Evolutionary conservation across 92 coral and sea anemone species (phyloP).

Genomic region (Porites rus): DNA sequence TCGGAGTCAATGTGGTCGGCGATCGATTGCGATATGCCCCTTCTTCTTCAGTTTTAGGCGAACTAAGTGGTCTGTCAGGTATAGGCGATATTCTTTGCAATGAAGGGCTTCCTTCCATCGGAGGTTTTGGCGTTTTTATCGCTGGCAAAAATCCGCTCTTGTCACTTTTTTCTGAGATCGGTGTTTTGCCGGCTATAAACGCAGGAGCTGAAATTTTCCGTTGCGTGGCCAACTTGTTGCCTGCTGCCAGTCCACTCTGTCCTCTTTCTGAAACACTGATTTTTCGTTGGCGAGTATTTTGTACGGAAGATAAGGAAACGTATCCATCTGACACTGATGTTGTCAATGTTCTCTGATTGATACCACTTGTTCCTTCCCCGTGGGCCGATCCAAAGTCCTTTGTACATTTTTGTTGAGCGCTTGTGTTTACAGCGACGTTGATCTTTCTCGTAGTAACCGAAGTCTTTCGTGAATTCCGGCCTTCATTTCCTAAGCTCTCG

Average conservation of each 20-base stretch:
- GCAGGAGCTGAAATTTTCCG: conserved; percentile 28
- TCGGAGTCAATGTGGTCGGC: not conserved
- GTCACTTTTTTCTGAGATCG: conserved; percentile 5
- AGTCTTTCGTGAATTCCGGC: conserved; percentile 6
- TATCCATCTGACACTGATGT: not conserved
- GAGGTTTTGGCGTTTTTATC: conserved; percentile 20
- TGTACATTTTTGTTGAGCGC: not conserved
- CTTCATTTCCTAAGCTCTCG: conserved; percentile 37
- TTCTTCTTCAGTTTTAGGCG: not conserved
- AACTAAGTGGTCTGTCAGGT: conserved; percentile 14
- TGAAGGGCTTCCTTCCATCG: conserved; percentile 4
- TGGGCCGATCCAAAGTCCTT: not conserved
- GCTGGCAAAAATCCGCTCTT: conserved; percentile 27
- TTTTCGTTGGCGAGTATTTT: not conserved
- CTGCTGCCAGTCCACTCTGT: not conserved
- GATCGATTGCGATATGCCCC: not conserved
- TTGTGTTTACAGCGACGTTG: not conserved
- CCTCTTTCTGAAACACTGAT: not conserved
- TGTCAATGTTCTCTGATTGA: not conserved
- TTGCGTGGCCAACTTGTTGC: not conserved
- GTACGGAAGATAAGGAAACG: not conserved
- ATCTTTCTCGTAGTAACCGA: not conserved
- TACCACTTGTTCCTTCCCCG: not conserved
- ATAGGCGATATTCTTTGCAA: conserved; percentile 34
- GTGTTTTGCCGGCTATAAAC: not conserved